Percentiles rank a stretch among this genome's conserved stretches.
These are phyloP conservation scores for Dendrolimus punctatus DNA, from an alignment of 1,140 invertebrate species.

Conservation along the genomic window DNA sequence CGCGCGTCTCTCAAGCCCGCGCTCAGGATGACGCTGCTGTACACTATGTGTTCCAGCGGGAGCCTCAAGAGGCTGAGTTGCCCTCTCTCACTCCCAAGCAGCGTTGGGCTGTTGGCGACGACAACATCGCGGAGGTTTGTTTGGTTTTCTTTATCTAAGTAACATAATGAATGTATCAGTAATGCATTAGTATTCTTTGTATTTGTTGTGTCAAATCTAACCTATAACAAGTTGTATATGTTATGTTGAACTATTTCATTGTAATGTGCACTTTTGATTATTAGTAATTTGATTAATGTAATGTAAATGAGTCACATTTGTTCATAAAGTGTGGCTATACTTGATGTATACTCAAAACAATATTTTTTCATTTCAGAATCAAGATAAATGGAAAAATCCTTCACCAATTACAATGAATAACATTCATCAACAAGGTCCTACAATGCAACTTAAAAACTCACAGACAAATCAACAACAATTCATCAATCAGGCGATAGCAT, in stretches of 20 bases:
- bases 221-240: conserved; percentile 16
- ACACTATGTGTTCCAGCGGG: conserved; percentile 89
- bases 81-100: conserved; percentile 78
- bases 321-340: no score
- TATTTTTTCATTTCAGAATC: conserved; percentile 73
- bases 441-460: conserved; percentile 63
- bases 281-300: not conserved
- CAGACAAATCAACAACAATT: conserved; percentile 73
- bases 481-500: conserved; percentile 72
- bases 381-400: conserved; percentile 81
- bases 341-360: not conserved
- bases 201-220: conserved; percentile 9
- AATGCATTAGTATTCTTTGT: no score
- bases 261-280: not conserved
- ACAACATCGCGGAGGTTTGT: conserved; percentile 81
- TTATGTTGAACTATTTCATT: not conserved
- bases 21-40: conserved; percentile 90
- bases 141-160: conserved; percentile 5
- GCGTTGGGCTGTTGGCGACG: conserved; percentile 87
- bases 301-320: not conserved
- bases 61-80: conserved; percentile 83
- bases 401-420: conserved; percentile 60
- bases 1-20: conserved; percentile 65
- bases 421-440: conserved; percentile 49
- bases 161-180: not conserved